Conservation (phyloP, 1,140 invertebrate genomes). For the Trissolcus basalis region DNA sequence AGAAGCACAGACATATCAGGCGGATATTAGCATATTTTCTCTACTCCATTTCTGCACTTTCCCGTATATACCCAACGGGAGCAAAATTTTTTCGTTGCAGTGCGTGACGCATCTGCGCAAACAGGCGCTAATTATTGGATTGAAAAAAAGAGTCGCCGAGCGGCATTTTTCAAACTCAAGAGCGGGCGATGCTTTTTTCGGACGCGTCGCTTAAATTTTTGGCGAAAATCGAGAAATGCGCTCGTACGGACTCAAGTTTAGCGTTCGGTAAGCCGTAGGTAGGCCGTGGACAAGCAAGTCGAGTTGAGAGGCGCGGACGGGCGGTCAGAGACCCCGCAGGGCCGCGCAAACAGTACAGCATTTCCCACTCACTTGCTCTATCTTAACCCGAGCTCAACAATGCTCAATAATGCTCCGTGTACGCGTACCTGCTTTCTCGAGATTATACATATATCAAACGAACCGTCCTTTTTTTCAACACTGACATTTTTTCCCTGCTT, state of each 20-base stretch:
- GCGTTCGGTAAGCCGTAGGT: conserved; percentile 63
- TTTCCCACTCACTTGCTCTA: conserved; percentile 74
- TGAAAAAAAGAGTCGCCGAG: neutral
- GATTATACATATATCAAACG: conserved; percentile 55
- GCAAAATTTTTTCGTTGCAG: neutral
- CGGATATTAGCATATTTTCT: neutral
- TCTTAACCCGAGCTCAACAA: conserved; percentile 74
- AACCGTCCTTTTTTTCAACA: conserved; percentile 31
- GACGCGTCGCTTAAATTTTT: conserved; percentile 40
- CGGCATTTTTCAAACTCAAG: neutral
- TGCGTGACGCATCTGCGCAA: conserved; percentile 9
- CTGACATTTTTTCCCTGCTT: conserved; percentile 11
- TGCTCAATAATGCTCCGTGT: conserved; percentile 68
- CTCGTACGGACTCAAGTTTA: conserved; percentile 59
- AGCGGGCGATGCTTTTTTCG: conserved; percentile 8
- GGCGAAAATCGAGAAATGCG: conserved; percentile 57
- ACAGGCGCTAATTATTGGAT: conserved; percentile 12
- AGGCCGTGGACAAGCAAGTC: conserved; percentile 70
- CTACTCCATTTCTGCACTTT: conserved; percentile 20
- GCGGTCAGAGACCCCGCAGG: conserved; percentile 77
- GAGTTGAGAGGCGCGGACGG: conserved; percentile 76
- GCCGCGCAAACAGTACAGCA: conserved; percentile 75
- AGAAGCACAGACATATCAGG: too few relatives aligned
- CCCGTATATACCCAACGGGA: conserved; percentile 7
- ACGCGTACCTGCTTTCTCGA: conserved; percentile 61